A percentile compares a stretch with the other conserved stretches of the same genome.
phyloP scores from a whole-genome alignment of 2,113 vertebrate species.

The Microcebus tavaratra region DNA sequence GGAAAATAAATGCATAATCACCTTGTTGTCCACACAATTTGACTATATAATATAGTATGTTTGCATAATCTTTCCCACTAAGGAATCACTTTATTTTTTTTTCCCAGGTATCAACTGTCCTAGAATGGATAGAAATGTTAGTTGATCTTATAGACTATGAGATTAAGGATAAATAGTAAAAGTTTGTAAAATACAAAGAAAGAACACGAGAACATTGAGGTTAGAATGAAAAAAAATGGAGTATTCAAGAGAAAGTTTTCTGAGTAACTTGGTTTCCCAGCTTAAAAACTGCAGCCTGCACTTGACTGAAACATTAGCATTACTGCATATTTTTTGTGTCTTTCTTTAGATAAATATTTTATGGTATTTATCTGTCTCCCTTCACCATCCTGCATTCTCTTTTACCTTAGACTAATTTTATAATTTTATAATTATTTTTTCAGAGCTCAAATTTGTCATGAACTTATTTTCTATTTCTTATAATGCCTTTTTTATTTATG shows the following conservation, averaged over 20 bases:
- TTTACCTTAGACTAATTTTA: neutral
- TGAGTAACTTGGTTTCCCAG: neutral
- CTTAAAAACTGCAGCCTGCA: accelerated
- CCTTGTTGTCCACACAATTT: neutral
- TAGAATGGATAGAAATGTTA: neutral
- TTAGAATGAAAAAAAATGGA: neutral
- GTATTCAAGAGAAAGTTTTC: neutral
- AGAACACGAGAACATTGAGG: neutral
- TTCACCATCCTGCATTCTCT: neutral
- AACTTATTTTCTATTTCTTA: neutral
- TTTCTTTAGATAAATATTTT: neutral
- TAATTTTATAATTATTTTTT: neutral
- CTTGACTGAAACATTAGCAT: neutral
- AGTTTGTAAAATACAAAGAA: neutral
- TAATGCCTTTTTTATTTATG: neutral
- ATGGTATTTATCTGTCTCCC: neutral
- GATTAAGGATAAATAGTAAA: neutral
- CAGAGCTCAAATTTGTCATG: neutral
- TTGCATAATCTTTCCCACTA: neutral
- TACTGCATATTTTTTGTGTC: neutral
- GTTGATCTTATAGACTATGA: neutral
- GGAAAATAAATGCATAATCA: neutral
- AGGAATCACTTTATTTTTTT: neutral
- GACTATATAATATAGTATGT: neutral
- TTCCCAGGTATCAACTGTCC: neutral